Conservation (phyloP, 2,888 invertebrate genomes). For the Myathropa florea region DNA sequence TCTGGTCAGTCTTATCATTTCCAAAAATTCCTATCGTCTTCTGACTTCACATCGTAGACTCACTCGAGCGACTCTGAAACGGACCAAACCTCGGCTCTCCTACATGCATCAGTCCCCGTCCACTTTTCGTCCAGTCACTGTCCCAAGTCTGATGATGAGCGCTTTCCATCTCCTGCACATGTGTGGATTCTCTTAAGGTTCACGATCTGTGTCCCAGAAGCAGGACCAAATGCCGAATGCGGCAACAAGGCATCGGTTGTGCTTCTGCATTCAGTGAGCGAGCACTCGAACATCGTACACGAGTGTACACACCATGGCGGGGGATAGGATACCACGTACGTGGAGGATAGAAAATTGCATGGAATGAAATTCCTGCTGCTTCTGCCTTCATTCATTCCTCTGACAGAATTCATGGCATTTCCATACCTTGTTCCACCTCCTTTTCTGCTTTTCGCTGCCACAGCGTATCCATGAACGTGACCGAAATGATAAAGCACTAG, state of each 20-base stretch:
- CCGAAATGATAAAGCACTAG: constrained; percentile 76
- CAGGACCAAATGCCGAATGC: constrained; percentile 4
- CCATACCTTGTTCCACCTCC: constrained; percentile 65
- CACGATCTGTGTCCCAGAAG: constrained; percentile 20
- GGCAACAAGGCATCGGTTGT: constrained; percentile 23
- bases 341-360: constrained; percentile 46
- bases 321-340: no score
- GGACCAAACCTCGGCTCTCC: not conserved
- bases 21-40: not conserved
- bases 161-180: no score
- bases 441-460: constrained; percentile 55
- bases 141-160: not conserved
- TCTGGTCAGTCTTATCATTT: no score
- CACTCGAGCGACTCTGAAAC: not conserved
- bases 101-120: not conserved
- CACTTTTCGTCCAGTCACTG: not conserved
- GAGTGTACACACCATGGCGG: not conserved
- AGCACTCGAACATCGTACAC: not conserved
- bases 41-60: not conserved
- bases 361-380: constrained; percentile 33
- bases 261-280: constrained; percentile 56
- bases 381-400: constrained; percentile 54
- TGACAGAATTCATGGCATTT: constrained; percentile 65
- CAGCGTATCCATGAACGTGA: constrained; percentile 75
- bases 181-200: constrained; percentile 1